Evolutionary conservation across 2,797 vertebrate species (phyloP).

Genomic region (Decapterus maruadsi): DNA sequence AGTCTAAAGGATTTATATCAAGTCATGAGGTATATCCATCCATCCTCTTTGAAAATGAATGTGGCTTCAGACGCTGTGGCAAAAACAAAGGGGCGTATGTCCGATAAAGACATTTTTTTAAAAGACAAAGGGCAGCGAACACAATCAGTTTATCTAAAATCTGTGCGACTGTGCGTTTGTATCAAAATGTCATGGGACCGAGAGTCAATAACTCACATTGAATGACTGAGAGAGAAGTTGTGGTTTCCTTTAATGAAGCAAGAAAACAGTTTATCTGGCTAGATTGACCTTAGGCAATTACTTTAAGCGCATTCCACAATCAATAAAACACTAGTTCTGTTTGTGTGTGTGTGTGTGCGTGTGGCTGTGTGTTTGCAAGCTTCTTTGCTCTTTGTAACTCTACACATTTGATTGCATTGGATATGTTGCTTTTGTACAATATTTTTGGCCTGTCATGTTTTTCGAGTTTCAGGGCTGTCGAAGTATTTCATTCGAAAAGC

Average conservation of each 20-base stretch:
- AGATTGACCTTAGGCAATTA: slow-evolving; percentile 80
- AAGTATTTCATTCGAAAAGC: background rate
- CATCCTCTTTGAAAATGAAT: slow-evolving; percentile 40
- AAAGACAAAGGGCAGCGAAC: slow-evolving; percentile 64
- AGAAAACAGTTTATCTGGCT: slow-evolving; percentile 79
- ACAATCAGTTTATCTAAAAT: slow-evolving; percentile 68
- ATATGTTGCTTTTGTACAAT: background rate
- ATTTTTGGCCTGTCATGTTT: background rate
- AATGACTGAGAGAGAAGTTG: slow-evolving; percentile 75
- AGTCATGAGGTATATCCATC: slow-evolving; percentile 39
- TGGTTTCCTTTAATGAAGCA: slow-evolving; percentile 77
- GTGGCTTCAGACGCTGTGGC: slow-evolving; percentile 32
- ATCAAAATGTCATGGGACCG: slow-evolving; percentile 75
- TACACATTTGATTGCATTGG: background rate
- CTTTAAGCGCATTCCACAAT: slow-evolving; percentile 76
- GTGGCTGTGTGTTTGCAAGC: slow-evolving; percentile 8
- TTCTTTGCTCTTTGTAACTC: slow-evolving; percentile 1
- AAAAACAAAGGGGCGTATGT: slow-evolving; percentile 26
- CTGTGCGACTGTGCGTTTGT: slow-evolving; percentile 61
- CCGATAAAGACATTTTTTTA: slow-evolving; percentile 47
- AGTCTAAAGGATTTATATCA: slow-evolving; percentile 25
- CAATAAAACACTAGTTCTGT: slow-evolving; percentile 67
- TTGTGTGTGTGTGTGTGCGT: slow-evolving; percentile 27
- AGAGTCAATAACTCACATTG: slow-evolving; percentile 74
- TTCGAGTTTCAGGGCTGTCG: background rate